These are phyloP conservation scores for Calidris pygmaea DNA, from an alignment of 2,113 vertebrate species.

Conservation along the genomic window DNA sequence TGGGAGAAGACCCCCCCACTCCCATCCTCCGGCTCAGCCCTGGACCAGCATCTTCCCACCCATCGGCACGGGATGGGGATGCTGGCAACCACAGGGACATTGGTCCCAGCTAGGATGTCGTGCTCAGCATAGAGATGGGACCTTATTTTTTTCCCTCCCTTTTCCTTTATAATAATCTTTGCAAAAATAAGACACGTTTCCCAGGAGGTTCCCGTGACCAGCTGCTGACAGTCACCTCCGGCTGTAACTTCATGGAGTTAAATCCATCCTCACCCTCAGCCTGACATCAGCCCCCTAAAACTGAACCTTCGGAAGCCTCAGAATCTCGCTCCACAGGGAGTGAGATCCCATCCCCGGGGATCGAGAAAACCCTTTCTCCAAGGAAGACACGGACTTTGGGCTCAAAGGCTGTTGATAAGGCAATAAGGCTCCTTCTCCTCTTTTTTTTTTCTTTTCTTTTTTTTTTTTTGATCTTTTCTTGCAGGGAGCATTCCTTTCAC, in stretches of 20 bases:
- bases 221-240: rapidly evolving
- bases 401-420: not conserved
- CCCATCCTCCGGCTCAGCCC: not conserved
- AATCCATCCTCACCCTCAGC: not conserved
- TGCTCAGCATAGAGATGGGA: not conserved
- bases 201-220: not conserved
- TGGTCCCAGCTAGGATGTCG: not conserved
- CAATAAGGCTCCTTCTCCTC: not conserved
- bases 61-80: rapidly evolving
- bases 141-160: not conserved
- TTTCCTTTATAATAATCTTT: not conserved
- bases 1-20: rapidly evolving
- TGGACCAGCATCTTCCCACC: not conserved
- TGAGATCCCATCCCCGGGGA: not conserved
- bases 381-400: not conserved
- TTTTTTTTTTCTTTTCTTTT: not conserved
- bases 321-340: rapidly evolving
- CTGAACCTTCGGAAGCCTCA: not conserved
- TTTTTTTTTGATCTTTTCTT: not conserved
- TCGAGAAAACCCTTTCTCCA: not conserved
- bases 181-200: not conserved
- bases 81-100: rapidly evolving
- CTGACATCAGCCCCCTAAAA: not conserved
- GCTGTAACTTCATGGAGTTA: not conserved
- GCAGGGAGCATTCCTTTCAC: constrained; percentile 38